Conservation (phyloP, 2,113 vertebrate species). For the Orientallactaga bullata region DNA sequence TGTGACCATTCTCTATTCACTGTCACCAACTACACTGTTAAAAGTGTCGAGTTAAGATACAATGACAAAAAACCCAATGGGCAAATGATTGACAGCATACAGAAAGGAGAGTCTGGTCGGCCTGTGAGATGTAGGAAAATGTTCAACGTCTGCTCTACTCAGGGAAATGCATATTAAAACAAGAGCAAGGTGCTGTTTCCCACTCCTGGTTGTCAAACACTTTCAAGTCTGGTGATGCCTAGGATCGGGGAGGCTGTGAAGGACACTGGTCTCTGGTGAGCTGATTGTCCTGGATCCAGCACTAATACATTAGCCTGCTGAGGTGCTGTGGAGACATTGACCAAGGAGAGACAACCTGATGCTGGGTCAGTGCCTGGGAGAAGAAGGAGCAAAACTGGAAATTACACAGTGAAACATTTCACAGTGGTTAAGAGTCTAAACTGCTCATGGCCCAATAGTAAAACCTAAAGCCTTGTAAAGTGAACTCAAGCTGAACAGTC, state of each 20-base stretch:
- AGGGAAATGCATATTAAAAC: constrained; percentile 35
- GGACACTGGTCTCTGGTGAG: background rate
- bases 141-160: background rate
- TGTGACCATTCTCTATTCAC: background rate
- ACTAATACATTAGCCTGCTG: too few relatives aligned
- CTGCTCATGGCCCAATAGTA: background rate
- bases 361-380: background rate
- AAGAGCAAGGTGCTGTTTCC: constrained; percentile 13
- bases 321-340: too few relatives aligned
- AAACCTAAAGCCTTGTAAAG: background rate
- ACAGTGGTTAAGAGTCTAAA: background rate
- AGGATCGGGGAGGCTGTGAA: background rate
- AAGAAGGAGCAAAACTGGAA: background rate
- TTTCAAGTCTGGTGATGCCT: background rate
- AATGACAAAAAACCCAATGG: background rate
- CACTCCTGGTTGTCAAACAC: background rate
- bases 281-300: background rate
- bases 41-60: background rate
- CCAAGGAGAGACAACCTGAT: background rate
- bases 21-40: background rate
- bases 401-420: constrained; percentile 23
- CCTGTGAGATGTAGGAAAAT: background rate
- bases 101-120: background rate
- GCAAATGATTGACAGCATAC: background rate
- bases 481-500: constrained; percentile 4